These are phyloP conservation scores for Dynastes hyllus DNA, from an alignment of 2,888 invertebrate species.

Conservation along the genomic window DNA sequence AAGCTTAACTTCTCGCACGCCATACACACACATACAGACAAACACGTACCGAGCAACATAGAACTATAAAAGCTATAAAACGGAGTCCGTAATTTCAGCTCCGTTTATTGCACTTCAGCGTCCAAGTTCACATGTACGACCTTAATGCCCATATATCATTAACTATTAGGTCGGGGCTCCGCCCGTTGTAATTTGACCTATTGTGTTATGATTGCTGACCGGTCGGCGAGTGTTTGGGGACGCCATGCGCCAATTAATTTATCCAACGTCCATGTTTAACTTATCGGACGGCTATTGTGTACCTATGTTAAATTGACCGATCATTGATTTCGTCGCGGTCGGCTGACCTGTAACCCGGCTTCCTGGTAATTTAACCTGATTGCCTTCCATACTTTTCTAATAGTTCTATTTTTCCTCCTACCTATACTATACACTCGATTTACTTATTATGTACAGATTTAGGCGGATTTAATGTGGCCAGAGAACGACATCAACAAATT, in stretches of 20 bases:
- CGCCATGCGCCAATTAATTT: constrained; percentile 56
- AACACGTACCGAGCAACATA: constrained; percentile 3
- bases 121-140: constrained; percentile 55
- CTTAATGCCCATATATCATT: constrained; percentile 57
- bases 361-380: constrained; percentile 43
- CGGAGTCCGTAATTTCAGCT: constrained; percentile 52
- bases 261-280: constrained; percentile 55
- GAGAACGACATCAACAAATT: neutral
- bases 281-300: constrained; percentile 53
- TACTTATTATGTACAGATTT: constrained; percentile 9
- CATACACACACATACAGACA: constrained; percentile 8
- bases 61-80: constrained; percentile 46
- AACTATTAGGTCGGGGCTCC: constrained; percentile 58
- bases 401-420: constrained; percentile 36
- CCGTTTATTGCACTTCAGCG: constrained; percentile 58
- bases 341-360: constrained; percentile 51
- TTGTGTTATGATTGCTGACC: constrained; percentile 56
- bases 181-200: constrained; percentile 58
- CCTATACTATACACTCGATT: constrained; percentile 13
- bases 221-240: constrained; percentile 51
- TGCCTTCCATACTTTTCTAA: constrained; percentile 44
- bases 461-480: neutral
- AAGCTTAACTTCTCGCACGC: constrained; percentile 10
- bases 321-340: constrained; percentile 57
- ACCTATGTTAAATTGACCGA: constrained; percentile 56